These are phyloP conservation scores for Todus mexicanus DNA, from an alignment of 2,797 vertebrate species.

Conservation along the genomic window DNA sequence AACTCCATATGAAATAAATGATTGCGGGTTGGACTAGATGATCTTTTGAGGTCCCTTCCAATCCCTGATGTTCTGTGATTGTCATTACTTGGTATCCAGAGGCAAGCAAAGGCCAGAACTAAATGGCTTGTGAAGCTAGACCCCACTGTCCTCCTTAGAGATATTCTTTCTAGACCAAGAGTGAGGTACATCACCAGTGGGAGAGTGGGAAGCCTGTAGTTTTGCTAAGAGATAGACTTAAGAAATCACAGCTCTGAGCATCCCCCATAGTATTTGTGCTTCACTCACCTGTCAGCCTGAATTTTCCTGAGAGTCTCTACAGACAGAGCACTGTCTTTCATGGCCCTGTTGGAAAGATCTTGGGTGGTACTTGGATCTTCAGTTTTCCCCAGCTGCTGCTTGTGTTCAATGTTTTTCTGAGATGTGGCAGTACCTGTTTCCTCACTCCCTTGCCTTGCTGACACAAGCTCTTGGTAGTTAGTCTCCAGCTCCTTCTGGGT, in stretches of 20 bases:
- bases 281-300: slow-evolving; percentile 73
- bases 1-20: too few species aligned
- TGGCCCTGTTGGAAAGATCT: slow-evolving; percentile 1
- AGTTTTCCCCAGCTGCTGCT: not conserved
- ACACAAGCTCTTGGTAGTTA: not conserved
- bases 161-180: not conserved
- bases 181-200: not conserved
- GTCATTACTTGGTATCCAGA: not conserved
- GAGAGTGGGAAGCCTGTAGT: not conserved
- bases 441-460: not conserved
- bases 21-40: too few species aligned
- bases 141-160: not conserved
- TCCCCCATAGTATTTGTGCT: not conserved
- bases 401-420: not conserved
- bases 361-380: slow-evolving; percentile 9
- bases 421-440: not conserved
- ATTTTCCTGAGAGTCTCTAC: slow-evolving; percentile 69
- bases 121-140: not conserved
- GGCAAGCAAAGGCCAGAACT: not conserved
- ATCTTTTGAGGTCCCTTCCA: too few species aligned
- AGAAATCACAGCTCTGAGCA: not conserved
- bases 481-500: slow-evolving; percentile 1
- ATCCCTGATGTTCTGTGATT: too few species aligned
- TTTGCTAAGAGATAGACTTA: not conserved
- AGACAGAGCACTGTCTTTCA: slow-evolving; percentile 23